Base-by-base conservation (phyloP, 2,888 invertebrate species). In the Archips crataeganus region DNA sequence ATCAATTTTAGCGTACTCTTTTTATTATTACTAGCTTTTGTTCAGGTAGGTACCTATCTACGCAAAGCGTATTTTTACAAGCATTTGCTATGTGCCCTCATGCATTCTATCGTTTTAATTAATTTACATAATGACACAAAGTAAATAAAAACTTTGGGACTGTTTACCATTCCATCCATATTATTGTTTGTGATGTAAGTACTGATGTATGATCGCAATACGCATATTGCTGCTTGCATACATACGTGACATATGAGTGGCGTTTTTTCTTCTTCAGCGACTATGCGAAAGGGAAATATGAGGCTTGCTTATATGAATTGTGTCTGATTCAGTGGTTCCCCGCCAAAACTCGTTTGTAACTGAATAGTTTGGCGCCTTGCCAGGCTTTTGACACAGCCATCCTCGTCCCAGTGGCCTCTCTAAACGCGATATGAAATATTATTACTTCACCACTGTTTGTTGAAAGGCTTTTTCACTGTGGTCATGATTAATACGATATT, bases 321-420 rank as follows among this genome's bases (percentile, higher is more conserved):
- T 68, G 65, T 71, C 54, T 51, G 65, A 49, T 60, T 64, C 57
- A 67, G 73, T 65, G 68, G 70, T 68, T 74, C 62, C 77, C 77
- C 81, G 79, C 78, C 80, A 77, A 82, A 84, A 81, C 82, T 85
- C 82, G 83, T 85, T 84, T 85, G 84, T 87, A 82, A 82, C 84
- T 84, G 85, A 85, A 86, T 85, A 82, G 81, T 82, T 87, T 91
- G 92, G 92, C 88, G 72, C 42, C 65, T 36, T 42, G 91, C 92
- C 93, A 92, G 78, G 76, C 78, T 75, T 83, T 83, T 84, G 83
- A 85, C 79, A 81, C 78, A 82, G 80, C 80, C 82, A 83, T 84
- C 85, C 82, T 81, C 84, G 83, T 86, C 80, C 83, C 80, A 79
- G 79, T 80, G 77, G 78, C 77, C 78, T 80, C 84, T 85, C 83